These are phyloP conservation scores for Amphiduros pacificus DNA, from an alignment of 2,888 invertebrate species.

Conservation along the genomic window DNA sequence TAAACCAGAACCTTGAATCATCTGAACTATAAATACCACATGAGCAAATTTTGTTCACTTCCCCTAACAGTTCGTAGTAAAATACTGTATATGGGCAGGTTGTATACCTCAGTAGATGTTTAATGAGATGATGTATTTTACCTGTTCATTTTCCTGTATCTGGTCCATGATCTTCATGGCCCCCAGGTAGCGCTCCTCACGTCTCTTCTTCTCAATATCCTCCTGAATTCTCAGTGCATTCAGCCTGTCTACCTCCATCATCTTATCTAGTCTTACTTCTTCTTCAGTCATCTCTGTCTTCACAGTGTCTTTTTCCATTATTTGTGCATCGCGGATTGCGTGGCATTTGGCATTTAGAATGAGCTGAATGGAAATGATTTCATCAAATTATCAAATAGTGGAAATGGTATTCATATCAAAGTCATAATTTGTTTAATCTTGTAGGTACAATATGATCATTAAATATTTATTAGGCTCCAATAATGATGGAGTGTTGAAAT, in stretches of 20 bases:
- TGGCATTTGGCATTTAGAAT: conserved; percentile 60
- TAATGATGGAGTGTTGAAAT: too few species aligned
- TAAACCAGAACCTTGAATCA: background rate
- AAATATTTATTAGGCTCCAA: too few species aligned
- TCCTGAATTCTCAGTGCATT: conserved; percentile 57
- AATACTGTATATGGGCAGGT: background rate
- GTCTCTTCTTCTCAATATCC: conserved; percentile 54
- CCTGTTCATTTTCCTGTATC: conserved; percentile 56
- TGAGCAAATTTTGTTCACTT: too few species aligned
- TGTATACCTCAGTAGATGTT: background rate
- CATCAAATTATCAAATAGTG: too few species aligned
- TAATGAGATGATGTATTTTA: background rate
- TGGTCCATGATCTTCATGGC: conserved; percentile 58
- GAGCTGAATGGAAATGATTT: too few species aligned
- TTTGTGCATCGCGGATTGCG: conserved; percentile 59
- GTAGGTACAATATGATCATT: too few species aligned
- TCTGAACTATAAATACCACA: too few species aligned
- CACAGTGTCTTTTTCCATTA: conserved; percentile 57
- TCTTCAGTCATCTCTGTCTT: conserved; percentile 53
- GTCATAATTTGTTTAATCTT: too few species aligned
- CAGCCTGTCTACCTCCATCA: conserved; percentile 60
- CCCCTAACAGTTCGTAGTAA: background rate
- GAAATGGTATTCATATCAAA: too few species aligned
- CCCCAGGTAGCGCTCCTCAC: conserved; percentile 53
- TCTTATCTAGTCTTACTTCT: conserved; percentile 55